Evolutionary conservation across 2,888 invertebrate genomes (phyloP), one percentile per base, ranked within the genome.

Genomic region (Megaustenia siamemsis): DNA sequence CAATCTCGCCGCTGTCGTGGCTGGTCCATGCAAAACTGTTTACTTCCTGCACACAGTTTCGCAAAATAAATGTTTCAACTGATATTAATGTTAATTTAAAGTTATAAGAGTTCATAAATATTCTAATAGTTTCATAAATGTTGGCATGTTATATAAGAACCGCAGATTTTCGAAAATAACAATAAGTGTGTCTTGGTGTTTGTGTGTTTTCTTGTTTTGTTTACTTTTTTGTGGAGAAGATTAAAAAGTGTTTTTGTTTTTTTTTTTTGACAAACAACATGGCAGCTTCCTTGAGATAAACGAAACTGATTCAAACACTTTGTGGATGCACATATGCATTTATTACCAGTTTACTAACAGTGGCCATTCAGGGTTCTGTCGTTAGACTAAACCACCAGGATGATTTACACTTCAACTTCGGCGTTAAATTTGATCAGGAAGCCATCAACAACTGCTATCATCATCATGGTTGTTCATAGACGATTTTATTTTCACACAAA

Each of bases 1-100:
- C 75, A 53, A 32, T 24, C 28, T 21, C 60, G 68, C 79, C 78
- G 85, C 87, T 87, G 87, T 87, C 87, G 87, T 87, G 87, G 87
- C 87, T 63, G 32, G 68, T 35, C 45, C 21, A 68, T n/a, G 56
- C 76, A 69, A 45, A 85, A 77, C 69, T 60, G 49, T 38, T n/a
- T 66, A 53, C 49, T 68, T 69, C 69, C 53, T 21, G 24, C 66
- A 28, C 28, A 45, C 18, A 79, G 66, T 79, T 79, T 79, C 79
- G 79, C 32, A 79, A 56, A n/a, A n/a, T n/a, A n/a, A n/a, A n/a
- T n/a, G n/a, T n/a, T n/a, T n/a, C n/a, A n/a, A n/a, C n/a, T n/a
- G n/a, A n/a, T n/a, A n/a, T n/a, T n/a, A n/a, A n/a, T n/a, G n/a
- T n/a, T n/a, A n/a, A n/a, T n/a, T n/a, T n/a, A 38, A n/a, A 24